Evolutionary conservation across 2,797 vertebrate genomes (phyloP), one percentile per base, ranked within the genome.

Genomic region (Hemibagrus guttatus): DNA sequence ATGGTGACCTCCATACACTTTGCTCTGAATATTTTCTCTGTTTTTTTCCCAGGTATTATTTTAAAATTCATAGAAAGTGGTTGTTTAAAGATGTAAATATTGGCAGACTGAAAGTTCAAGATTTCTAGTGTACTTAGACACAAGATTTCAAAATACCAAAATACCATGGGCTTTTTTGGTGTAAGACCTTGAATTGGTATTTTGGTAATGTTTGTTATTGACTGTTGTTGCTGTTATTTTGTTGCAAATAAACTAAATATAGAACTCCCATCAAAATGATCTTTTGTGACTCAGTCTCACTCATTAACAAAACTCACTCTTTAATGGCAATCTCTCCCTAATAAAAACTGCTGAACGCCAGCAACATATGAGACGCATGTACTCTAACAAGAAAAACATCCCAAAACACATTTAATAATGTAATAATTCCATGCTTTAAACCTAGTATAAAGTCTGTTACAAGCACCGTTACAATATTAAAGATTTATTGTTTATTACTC

Each of bases 1-100:
- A 69, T 90, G 86, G 90, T 90, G 89, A 91, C 84, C 87, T 84
- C 85, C 85, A 69, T 74, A 85, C 69, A 89, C 59, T 89, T 84
- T 86, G 23, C 87, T 89, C 54, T 85, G 31, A 74, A 87, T 54
- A 68, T 68, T 86, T 83, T 81, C 54, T 80, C 66, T 83, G 81
- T 85, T 89, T 64, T 88, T 69, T 90, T 78, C 84, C 68, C 75
- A 79, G 87, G 17, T 63, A 79, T 84, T 85, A 72, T 84, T 72
- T 72, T 71, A 84, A 84, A 88, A 86, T 85, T 87, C 87, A 87
- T 87, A 85, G 59, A 83, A 68, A 83, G 78, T 68, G 19, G 28
- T 66, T 69, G 78, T 64, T 76, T 71, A 59, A 56, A 46, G 49
- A 52, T 12, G 54, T 68, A 61, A 89, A 71, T 84, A 84, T 82